Conservation (phyloP, 2,113 vertebrate species). For the Strix aluco region DNA sequence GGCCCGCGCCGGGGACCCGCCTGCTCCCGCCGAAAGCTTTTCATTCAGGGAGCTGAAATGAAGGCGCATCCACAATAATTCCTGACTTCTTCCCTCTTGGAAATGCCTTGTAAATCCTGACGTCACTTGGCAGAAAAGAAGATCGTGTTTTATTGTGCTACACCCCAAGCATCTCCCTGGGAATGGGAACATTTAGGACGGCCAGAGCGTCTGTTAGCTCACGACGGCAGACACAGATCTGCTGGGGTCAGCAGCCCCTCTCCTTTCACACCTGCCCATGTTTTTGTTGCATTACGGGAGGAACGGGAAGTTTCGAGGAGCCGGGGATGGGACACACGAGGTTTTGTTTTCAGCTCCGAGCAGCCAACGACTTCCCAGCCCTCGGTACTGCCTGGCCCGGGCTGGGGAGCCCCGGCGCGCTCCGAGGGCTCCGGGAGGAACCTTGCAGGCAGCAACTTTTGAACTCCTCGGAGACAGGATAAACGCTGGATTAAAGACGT, state of each 20-base stretch:
- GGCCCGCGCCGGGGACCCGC: fast-evolving
- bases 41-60: not conserved
- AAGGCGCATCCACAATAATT: not conserved
- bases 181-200: not conserved
- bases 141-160: not conserved
- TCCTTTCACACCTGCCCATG: not conserved
- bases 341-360: not conserved
- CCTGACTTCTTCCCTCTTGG: not conserved
- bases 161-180: not conserved
- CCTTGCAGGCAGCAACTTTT: not conserved
- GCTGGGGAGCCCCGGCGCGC: not conserved
- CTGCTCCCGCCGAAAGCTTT: too few species aligned
- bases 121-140: not conserved
- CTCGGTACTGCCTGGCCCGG: fast-evolving
- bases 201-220: not conserved
- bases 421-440: not conserved
- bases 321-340: not conserved
- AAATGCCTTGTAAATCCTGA: not conserved
- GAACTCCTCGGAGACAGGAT: not conserved
- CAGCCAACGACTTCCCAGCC: not conserved
- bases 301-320: not conserved
- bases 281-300: not conserved
- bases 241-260: not conserved
- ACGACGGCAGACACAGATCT: not conserved
- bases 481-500: fast-evolving